Base-by-base conservation (phyloP, 2,888 invertebrate genomes). In the Chelonus formosanus region DNA sequence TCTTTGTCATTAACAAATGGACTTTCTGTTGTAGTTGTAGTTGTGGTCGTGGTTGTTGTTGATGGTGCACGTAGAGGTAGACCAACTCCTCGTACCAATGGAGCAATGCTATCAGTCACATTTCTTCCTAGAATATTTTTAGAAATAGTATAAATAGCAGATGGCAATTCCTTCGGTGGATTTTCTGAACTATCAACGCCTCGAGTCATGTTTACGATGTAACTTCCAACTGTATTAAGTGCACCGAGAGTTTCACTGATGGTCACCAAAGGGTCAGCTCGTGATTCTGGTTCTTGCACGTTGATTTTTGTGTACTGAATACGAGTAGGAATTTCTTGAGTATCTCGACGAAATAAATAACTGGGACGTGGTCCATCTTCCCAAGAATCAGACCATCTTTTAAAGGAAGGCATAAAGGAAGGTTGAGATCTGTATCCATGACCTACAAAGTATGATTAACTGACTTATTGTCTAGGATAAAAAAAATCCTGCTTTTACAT, bases 151-250 rank as follows among this genome's bases (percentile, higher is more conserved):
- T 93, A 92, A 55, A 93, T 85, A 3, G 93, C 93, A 73, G 90
- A 89, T 8, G 93, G 92, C 40, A 93, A 83, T 73, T 88, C 88
- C 70, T 88, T 86, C 3, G 87, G 84, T 2, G 83, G 83, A 63
- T 78, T 79, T 43, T 78, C 78, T 0, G 80, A 78, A 20, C 76
- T 78, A 20, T 81, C 80, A 10, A 77, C 73, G 5, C 84, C 86
- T 5, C 90, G 84, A 0, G 91, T 94, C 88, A 93, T 92, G 76
- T 94, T 94, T 0, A 95, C 93, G 71, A 95, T 87, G 79, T 93
- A 93, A 79, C 91, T 90, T 0, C 95, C 95, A 0, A 95, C 92
- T 2, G 94, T 94, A 73, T 95, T 95, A 10, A 95, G 87, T 3
- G 95, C 95, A 43, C 94, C 94, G 3, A 89, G 80, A 1, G 89